Evolutionary conservation across 2,888 invertebrate genomes (phyloP).

Genomic region (Drosophila imparisetae): DNA sequence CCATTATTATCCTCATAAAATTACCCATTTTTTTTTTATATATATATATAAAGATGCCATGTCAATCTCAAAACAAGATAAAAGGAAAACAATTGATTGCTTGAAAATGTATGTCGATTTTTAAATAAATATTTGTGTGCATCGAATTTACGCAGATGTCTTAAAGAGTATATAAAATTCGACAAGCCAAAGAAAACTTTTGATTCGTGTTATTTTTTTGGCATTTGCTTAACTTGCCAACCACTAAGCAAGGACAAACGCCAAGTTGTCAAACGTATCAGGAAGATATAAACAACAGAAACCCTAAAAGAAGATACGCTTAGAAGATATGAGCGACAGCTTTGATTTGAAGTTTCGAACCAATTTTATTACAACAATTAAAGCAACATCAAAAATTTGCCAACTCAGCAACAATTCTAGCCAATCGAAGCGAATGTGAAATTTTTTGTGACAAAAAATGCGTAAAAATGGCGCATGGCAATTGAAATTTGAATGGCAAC

Average conservation of each 20-base stretch:
- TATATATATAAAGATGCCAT: no score
- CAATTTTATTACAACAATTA: constrained; percentile 39
- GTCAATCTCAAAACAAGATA: no score
- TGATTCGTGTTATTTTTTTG: constrained; percentile 30
- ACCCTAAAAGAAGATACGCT: constrained; percentile 14
- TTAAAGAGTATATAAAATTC: neutral
- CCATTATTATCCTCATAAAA: no score
- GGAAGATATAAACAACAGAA: constrained; percentile 26
- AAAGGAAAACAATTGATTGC: no score
- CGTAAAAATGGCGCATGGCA: constrained; percentile 54
- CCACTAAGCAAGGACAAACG: constrained; percentile 20
- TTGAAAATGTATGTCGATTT: neutral
- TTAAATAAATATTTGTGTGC: neutral
- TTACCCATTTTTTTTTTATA: no score
- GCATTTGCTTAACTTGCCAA: constrained; percentile 19
- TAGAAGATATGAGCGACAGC: constrained; percentile 26
- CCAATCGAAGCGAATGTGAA: constrained; percentile 69
- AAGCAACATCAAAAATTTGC: constrained; percentile 7
- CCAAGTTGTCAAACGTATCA: constrained; percentile 50
- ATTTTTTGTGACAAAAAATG: constrained; percentile 67
- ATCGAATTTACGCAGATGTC: neutral
- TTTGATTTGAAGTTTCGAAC: constrained; percentile 21
- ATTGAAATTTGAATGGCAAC: constrained; percentile 70
- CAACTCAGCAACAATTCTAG: constrained; percentile 16
- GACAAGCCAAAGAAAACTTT: neutral